Conservation (phyloP, 2,113 vertebrate species). For the Larimichthys crocea region DNA sequence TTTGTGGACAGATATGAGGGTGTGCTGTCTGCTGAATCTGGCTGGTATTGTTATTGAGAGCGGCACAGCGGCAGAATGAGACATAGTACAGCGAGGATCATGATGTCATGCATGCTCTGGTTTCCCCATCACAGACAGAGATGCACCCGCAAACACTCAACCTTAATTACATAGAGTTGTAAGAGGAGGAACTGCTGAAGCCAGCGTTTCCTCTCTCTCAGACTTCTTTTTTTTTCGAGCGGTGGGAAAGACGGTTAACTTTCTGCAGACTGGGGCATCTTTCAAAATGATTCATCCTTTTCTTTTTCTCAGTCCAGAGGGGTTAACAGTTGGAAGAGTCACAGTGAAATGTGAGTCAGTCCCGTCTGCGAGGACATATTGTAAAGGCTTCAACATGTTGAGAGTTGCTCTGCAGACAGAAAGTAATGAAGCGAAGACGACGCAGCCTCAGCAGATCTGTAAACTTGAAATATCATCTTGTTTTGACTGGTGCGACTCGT, state of each 20-base stretch:
- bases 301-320: conserved; percentile 16
- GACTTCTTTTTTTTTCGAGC: conserved; percentile 8
- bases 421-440: not conserved
- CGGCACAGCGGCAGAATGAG: conserved; percentile 10
- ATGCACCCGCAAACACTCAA: conserved; percentile 72
- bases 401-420: conserved; percentile 55
- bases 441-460: conserved; percentile 34
- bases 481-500: conserved; percentile 55
- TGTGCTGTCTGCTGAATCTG: not conserved
- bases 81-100: conserved; percentile 32
- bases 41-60: conserved; percentile 20
- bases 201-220: conserved; percentile 72
- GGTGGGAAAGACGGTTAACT: conserved; percentile 40
- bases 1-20: too few relatives aligned
- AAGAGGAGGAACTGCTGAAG: conserved; percentile 77
- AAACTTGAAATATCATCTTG: conserved; percentile 37
- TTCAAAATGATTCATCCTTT: conserved; percentile 39
- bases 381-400: conserved; percentile 42
- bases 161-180: conserved; percentile 83
- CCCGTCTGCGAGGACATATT: conserved; percentile 9
- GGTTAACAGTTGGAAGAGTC: conserved; percentile 34
- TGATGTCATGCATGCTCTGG: conserved; percentile 77
- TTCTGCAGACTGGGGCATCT: conserved; percentile 62
- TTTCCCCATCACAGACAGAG: conserved; percentile 76
- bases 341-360: conserved; percentile 47